Evolutionary conservation across 2,797 vertebrate genomes (phyloP).

Genomic region (Chromobotia macracanthus): DNA sequence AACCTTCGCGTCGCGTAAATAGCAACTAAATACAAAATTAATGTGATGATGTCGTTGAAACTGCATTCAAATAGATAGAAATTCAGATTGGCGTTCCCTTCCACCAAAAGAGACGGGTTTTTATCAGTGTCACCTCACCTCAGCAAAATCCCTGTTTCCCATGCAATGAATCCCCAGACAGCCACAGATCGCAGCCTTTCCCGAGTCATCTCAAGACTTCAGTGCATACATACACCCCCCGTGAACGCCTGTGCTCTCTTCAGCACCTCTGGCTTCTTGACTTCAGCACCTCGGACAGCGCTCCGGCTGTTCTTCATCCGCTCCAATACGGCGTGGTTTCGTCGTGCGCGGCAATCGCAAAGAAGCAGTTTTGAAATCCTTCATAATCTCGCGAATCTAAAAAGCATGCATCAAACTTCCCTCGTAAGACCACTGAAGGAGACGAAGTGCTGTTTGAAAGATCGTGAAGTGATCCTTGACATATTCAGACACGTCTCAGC

Average conservation of each 20-base stretch:
- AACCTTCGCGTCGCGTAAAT: neutral
- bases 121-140: conserved; percentile 58
- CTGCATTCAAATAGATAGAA: neutral
- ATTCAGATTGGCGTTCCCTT: neutral
- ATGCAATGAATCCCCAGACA: conserved; percentile 62
- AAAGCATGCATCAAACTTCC: conserved; percentile 9
- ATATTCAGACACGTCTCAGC: conserved; percentile 51
- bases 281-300: conserved; percentile 68
- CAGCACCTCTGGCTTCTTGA: conserved; percentile 46
- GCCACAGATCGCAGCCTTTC: conserved; percentile 57
- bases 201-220: conserved; percentile 60
- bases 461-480: conserved; percentile 48
- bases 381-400: conserved; percentile 49
- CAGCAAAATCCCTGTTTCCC: conserved; percentile 63
- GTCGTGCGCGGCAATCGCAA: conserved; percentile 39
- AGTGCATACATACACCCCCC: conserved; percentile 49
- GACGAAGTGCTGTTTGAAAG: conserved; percentile 10
- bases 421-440: conserved; percentile 7
- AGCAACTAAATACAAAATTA: neutral
- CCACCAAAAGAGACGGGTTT: neutral
- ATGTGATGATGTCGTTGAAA: neutral
- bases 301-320: conserved; percentile 51
- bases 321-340: conserved; percentile 38
- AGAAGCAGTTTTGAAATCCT: conserved; percentile 47
- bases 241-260: conserved; percentile 48